A percentile compares a stretch with the other conserved stretches of the same genome.
phyloP scores from a whole-genome alignment of 2,113 vertebrate species.

The Carettochelys insculpta region DNA sequence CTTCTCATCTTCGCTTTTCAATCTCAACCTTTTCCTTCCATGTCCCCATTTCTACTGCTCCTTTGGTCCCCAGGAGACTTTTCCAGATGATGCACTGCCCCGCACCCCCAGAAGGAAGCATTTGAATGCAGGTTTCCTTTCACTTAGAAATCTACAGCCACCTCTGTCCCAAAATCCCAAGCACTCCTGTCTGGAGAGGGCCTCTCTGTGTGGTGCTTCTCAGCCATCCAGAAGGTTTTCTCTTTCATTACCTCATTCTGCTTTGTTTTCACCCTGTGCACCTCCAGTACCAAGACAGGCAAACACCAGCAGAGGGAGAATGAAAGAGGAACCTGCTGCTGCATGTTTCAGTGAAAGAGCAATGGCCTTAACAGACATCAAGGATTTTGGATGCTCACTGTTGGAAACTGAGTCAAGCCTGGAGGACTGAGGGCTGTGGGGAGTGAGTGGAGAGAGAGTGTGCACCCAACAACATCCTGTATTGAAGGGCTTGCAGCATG shows the following conservation, averaged over 20 bases:
- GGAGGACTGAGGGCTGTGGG: neutral
- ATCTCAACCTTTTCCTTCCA: neutral
- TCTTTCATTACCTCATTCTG: fast-evolving
- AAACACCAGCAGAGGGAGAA: fast-evolving
- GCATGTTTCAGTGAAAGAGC: neutral
- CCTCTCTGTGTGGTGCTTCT: fast-evolving
- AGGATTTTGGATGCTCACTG: neutral
- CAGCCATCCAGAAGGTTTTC: fast-evolving
- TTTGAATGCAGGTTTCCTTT: fast-evolving
- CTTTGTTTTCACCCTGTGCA: fast-evolving
- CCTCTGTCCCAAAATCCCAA: fast-evolving
- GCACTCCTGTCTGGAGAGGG: fast-evolving
- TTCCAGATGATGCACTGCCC: neutral
- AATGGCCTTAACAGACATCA: fast-evolving
- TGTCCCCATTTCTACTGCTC: neutral
- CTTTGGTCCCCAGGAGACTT: fast-evolving
- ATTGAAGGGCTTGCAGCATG: neutral
- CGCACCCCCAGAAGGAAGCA: fast-evolving
- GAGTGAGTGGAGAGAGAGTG: neutral
- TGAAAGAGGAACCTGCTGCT: neutral
- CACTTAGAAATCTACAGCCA: neutral
- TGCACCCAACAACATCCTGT: neutral
- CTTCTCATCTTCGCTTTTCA: neutral
- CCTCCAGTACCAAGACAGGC: fast-evolving
- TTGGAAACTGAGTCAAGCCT: neutral